Conservation (phyloP, 2,113 vertebrate species). For the Brachypodius melanocephalos region DNA sequence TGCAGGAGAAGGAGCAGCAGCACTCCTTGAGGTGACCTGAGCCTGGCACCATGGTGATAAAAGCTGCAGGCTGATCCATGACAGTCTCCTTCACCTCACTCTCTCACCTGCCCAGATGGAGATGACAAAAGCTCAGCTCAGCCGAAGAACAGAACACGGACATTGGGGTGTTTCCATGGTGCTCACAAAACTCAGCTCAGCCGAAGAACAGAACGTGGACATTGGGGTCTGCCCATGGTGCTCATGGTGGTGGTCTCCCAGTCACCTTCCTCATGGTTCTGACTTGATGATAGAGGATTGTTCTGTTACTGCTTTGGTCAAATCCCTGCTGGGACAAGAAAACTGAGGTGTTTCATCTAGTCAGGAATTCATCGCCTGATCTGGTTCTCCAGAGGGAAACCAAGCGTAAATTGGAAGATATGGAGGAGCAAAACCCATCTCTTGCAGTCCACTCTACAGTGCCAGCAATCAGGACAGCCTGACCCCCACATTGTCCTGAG, state of each 20-base stretch:
- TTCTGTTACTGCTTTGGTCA: background rate
- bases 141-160: background rate
- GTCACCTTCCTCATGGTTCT: background rate
- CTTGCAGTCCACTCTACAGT: background rate
- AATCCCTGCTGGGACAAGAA: background rate
- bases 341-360: background rate
- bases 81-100: background rate
- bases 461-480: background rate
- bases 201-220: background rate
- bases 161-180: accelerated
- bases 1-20: background rate
- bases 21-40: background rate
- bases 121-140: background rate
- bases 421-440: background rate
- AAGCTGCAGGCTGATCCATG: background rate
- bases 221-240: accelerated
- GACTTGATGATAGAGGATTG: background rate
- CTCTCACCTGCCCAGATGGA: background rate
- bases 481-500: accelerated
- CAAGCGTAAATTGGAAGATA: background rate
- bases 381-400: background rate
- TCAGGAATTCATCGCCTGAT: background rate
- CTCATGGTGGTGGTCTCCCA: background rate
- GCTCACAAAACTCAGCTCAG: background rate
- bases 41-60: background rate